Conservation (phyloP, 2,888 invertebrate species). For the Salpingus planirostris region DNA sequence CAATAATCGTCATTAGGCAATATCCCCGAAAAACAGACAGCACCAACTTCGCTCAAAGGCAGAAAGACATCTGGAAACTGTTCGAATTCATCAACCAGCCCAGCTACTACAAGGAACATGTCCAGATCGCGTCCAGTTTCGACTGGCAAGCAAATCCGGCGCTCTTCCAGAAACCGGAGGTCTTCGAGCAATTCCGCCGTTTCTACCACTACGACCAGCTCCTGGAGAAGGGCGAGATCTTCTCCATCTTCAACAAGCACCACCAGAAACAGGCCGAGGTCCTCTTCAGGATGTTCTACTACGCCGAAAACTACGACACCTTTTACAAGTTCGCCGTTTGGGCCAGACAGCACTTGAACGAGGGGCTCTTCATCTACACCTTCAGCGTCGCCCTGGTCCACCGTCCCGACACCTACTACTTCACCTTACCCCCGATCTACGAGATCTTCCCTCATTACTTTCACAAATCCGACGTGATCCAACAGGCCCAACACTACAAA, state of each 20-base stretch:
- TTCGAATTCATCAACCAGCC: constrained; percentile 57
- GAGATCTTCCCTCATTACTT: constrained; percentile 67
- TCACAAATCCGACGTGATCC: constrained; percentile 58
- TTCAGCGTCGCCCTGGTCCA: constrained; percentile 54
- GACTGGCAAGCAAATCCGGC: constrained; percentile 32
- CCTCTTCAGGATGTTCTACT: constrained; percentile 58
- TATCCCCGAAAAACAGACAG: too few relatives aligned
- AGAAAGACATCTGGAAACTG: constrained; percentile 45
- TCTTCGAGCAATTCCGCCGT: constrained; percentile 48
- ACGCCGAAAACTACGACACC: constrained; percentile 61
- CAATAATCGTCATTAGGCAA: too few relatives aligned
- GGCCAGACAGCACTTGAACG: constrained; percentile 59
- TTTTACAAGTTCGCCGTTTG: constrained; percentile 62
- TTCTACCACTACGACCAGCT: constrained; percentile 46
- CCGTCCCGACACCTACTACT: constrained; percentile 53
- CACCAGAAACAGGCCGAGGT: constrained; percentile 55
- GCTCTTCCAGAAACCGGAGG: constrained; percentile 45
- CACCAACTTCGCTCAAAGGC: constrained; percentile 11
- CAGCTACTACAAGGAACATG: constrained; percentile 45
- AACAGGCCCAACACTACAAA: constrained; percentile 54
- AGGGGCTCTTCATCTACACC: constrained; percentile 59
- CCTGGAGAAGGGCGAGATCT: constrained; percentile 52
- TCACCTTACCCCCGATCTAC: constrained; percentile 60
- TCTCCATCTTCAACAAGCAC: constrained; percentile 51
- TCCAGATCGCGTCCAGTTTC: constrained; percentile 50